Conservation (phyloP, 2,113 vertebrate species). For the Menidia beryllina region DNA sequence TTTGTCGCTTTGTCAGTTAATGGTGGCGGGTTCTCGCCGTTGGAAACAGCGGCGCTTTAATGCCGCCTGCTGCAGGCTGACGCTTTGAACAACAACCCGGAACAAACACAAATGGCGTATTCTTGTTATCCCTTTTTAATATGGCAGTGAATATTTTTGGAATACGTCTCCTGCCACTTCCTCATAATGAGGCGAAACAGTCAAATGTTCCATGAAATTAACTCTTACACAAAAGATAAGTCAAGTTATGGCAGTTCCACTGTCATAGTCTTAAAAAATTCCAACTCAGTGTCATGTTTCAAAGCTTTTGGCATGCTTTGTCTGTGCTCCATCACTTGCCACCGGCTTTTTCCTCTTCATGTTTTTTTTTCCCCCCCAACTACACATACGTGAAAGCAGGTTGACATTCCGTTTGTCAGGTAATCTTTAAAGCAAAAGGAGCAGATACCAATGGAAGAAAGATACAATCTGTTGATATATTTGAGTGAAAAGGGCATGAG, state of each 20-base stretch:
- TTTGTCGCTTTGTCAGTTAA: constrained; percentile 70
- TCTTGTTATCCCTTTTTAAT: constrained; percentile 54
- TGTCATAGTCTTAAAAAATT: constrained; percentile 4
- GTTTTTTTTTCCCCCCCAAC: background rate
- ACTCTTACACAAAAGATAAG: constrained; percentile 65
- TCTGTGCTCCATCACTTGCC: constrained; percentile 13
- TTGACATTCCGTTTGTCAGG: constrained; percentile 62
- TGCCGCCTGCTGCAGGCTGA: constrained; percentile 51
- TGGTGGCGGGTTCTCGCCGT: constrained; percentile 41
- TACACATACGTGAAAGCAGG: constrained; percentile 46
- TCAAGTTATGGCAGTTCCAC: constrained; percentile 32
- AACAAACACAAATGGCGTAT: constrained; percentile 56
- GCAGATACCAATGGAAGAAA: constrained; percentile 49
- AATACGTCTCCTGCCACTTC: constrained; percentile 34
- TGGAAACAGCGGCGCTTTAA: constrained; percentile 49
- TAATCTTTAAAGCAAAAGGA: constrained; percentile 64
- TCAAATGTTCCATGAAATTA: constrained; percentile 70
- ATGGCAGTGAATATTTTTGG: constrained; percentile 37
- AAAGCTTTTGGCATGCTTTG: constrained; percentile 43
- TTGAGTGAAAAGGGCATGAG: constrained; percentile 69
- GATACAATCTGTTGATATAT: constrained; percentile 64
- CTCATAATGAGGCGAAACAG: constrained; percentile 31
- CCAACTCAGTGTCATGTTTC: constrained; percentile 10
- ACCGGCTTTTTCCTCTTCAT: background rate
- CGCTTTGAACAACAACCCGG: constrained; percentile 55